A percentile compares a stretch with the other conserved stretches of the same genome.
phyloP scores from a whole-genome alignment of 2,888 invertebrate genomes.

The Chydorus sphaericus region DNA sequence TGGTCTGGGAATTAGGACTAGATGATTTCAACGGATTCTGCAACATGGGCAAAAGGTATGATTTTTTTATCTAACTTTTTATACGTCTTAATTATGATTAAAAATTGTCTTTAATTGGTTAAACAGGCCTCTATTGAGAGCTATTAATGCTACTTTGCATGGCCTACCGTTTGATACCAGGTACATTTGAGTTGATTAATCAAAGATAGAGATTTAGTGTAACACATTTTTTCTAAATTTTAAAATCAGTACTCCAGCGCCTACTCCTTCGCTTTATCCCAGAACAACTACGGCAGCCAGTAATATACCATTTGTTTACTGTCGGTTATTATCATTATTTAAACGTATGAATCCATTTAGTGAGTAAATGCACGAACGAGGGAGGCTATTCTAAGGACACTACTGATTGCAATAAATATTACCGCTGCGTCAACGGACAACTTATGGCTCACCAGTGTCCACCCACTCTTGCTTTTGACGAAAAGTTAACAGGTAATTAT shows the following conservation, averaged over 20 bases:
- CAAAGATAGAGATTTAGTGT: too few species aligned
- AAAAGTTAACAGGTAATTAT: too few species aligned
- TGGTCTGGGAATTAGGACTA: conserved; percentile 2
- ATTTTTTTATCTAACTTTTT: neutral
- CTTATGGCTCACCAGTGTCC: neutral
- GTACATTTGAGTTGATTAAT: too few species aligned
- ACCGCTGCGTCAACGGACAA: neutral
- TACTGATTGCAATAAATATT: neutral
- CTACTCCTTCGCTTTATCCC: neutral
- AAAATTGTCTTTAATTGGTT: neutral
- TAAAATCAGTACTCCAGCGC: neutral
- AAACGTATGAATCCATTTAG: neutral
- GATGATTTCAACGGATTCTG: conserved; percentile 7
- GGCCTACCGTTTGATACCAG: neutral
- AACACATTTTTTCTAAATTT: too few species aligned
- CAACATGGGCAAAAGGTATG: neutral
- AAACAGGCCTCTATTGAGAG: neutral
- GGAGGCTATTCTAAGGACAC: neutral
- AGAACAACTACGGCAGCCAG: neutral
- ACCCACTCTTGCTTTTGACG: neutral
- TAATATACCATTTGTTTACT: neutral
- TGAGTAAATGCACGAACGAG: neutral
- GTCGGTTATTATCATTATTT: too few species aligned
- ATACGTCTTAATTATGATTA: neutral
- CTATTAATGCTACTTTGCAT: neutral